These are phyloP conservation scores for Neopelma chrysocephalum DNA, from an alignment of 2,797 vertebrate genomes.

Conservation along the genomic window DNA sequence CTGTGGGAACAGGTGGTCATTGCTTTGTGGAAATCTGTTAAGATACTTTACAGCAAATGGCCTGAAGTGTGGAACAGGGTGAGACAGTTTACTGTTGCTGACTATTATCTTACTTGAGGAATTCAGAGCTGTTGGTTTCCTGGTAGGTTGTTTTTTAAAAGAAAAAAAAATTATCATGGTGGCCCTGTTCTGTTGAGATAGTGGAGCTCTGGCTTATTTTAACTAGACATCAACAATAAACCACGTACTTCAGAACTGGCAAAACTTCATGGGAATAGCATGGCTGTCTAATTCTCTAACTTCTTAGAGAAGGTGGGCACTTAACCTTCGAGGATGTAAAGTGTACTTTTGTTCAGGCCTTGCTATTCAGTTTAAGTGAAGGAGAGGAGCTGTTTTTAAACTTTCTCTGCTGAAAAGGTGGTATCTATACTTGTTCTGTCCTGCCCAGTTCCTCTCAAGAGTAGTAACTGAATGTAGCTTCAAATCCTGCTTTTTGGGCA, in stretches of 20 bases:
- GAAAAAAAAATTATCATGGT: neutral
- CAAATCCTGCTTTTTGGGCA: neutral
- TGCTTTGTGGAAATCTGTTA: slow-evolving; percentile 15
- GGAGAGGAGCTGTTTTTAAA: neutral
- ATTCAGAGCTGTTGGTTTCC: neutral
- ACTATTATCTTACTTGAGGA: slow-evolving; percentile 47
- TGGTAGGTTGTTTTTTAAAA: neutral
- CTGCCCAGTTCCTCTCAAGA: neutral
- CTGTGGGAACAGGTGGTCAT: slow-evolving; percentile 41
- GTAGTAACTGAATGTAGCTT: neutral
- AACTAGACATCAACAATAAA: slow-evolving; percentile 10
- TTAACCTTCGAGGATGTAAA: neutral
- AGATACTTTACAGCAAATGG: neutral
- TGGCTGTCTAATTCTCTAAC: neutral
- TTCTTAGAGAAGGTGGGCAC: neutral
- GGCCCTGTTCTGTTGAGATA: slow-evolving; percentile 22
- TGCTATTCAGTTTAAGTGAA: neutral
- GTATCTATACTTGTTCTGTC: neutral
- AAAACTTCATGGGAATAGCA: neutral
- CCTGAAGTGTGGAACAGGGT: neutral
- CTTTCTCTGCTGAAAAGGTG: neutral
- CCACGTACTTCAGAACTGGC: neutral
- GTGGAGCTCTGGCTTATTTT: neutral
- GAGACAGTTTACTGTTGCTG: neutral
- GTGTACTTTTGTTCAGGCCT: neutral